These are phyloP conservation scores for Balearica regulorum DNA, from an alignment of 2,797 vertebrate genomes.

Conservation along the genomic window DNA sequence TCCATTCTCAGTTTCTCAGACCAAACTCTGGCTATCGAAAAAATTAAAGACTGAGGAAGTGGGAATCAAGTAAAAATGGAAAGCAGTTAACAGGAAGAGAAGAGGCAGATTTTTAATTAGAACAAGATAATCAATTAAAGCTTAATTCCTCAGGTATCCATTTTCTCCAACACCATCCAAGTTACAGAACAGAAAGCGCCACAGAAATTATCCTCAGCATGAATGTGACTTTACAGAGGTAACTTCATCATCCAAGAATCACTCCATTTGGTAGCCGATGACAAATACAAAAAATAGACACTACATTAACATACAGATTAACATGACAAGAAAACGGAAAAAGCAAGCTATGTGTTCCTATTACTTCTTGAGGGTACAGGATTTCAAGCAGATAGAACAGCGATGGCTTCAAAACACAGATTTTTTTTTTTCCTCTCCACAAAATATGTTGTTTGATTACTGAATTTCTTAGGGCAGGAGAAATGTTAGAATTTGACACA, in stretches of 20 bases:
- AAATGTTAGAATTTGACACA: accelerated
- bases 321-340: background rate
- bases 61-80: background rate
- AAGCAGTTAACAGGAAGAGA: background rate
- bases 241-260: background rate
- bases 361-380: background rate
- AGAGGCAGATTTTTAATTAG: background rate
- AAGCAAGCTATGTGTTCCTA: background rate
- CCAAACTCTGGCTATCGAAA: background rate
- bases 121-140: background rate
- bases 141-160: background rate
- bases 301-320: background rate
- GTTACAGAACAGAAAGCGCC: background rate
- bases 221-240: background rate
- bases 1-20: background rate
- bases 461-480: background rate
- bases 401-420: background rate
- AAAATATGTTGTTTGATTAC: background rate
- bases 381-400: background rate
- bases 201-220: background rate
- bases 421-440: background rate
- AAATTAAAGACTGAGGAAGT: background rate
- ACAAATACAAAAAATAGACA: background rate
- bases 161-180: background rate
- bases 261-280: background rate